Evolutionary conservation across 1,140 invertebrate species (phyloP).

Genomic region (Micrasema longulum): DNA sequence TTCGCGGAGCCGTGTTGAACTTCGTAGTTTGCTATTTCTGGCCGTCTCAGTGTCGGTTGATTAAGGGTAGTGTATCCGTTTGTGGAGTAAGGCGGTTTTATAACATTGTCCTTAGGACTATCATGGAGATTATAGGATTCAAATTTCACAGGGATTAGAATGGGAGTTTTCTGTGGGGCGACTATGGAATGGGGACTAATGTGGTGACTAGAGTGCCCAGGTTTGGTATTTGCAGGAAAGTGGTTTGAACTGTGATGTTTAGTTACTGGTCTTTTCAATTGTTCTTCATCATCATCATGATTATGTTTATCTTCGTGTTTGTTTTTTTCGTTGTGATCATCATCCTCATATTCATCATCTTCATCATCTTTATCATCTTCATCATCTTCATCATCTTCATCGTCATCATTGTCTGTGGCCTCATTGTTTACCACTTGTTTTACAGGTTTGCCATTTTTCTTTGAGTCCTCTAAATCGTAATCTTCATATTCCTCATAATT

Average conservation of each 20-base stretch:
- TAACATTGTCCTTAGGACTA: constrained; percentile 14
- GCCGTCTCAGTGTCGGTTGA: constrained; percentile 56
- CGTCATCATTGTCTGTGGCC: constrained; percentile 35
- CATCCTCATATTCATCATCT: constrained; percentile 43
- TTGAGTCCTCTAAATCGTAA: constrained; percentile 49
- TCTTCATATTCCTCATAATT: constrained; percentile 67
- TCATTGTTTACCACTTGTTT: constrained; percentile 25
- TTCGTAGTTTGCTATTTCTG: constrained; percentile 60
- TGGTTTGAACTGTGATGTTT: constrained; percentile 16
- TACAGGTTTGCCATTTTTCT: constrained; percentile 19
- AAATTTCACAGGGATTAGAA: constrained; percentile 33
- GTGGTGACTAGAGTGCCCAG: constrained; percentile 21
- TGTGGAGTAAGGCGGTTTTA: constrained; percentile 10
- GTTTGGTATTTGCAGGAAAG: neutral
- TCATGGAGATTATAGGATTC: constrained; percentile 34
- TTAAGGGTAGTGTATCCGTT: constrained; percentile 55
- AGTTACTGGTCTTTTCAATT: constrained; percentile 35
- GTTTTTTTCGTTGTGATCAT: constrained; percentile 29
- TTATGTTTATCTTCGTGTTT: constrained; percentile 5
- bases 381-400: constrained; percentile 56
- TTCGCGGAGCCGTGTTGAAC: constrained; percentile 57
- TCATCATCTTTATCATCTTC: constrained; percentile 49
- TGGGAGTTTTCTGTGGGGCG: constrained; percentile 19
- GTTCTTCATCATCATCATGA: constrained; percentile 32
- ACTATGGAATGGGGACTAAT: constrained; percentile 27